Conservation (phyloP, 2,888 invertebrate species). For the Entomobrya multifasciata region DNA sequence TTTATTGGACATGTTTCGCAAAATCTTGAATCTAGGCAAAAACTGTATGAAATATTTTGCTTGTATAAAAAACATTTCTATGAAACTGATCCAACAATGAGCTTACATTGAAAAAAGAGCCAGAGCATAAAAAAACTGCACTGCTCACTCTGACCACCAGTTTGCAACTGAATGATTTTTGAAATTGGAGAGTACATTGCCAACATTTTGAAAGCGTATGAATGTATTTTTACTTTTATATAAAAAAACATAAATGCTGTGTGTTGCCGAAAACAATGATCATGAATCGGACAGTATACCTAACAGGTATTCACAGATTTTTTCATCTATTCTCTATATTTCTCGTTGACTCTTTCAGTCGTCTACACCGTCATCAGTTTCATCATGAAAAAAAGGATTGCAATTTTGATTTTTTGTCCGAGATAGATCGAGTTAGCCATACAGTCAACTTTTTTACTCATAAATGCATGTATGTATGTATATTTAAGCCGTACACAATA, state of each 20-base stretch:
- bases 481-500: too few relatives aligned
- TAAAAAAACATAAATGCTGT: too few relatives aligned
- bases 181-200: neutral
- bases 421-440: neutral
- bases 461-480: too few relatives aligned
- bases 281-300: neutral
- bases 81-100: neutral
- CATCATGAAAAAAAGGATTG: conserved; percentile 46
- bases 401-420: conserved; percentile 50
- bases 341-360: neutral
- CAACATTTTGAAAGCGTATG: too few relatives aligned
- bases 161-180: conserved; percentile 38
- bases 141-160: conserved; percentile 47
- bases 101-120: neutral
- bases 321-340: too few relatives aligned
- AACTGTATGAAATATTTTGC: neutral
- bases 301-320: neutral
- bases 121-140: conserved; percentile 44
- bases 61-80: conserved; percentile 1
- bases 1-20: conserved; percentile 11
- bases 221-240: too few relatives aligned
- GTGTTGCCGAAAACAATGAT: neutral
- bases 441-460: too few relatives aligned
- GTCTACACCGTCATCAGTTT: neutral
- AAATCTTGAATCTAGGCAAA: conserved; percentile 23